A percentile compares a stretch with the other conserved stretches of the same genome.
Conservation (phyloP, 2,888 invertebrate species). For the Biston stratarius region DNA sequence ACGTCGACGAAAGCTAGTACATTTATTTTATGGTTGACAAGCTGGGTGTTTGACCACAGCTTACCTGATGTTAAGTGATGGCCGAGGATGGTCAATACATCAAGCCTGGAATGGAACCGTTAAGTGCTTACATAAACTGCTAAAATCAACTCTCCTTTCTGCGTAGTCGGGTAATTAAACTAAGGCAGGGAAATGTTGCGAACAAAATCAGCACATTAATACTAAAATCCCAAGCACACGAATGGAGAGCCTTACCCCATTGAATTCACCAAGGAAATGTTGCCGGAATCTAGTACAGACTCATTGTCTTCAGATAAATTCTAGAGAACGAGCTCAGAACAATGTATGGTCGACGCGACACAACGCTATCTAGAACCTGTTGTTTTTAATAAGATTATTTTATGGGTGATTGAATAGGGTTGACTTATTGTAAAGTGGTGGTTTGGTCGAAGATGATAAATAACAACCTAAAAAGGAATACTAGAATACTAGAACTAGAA, state of each 20-base stretch:
- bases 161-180: background rate
- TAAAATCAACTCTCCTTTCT: too few relatives aligned
- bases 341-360: background rate
- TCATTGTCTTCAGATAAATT: conserved; percentile 29
- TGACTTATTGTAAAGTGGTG: too few relatives aligned
- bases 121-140: background rate
- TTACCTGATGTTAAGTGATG: too few relatives aligned
- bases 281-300: conserved; percentile 27
- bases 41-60: too few relatives aligned
- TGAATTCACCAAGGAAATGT: conserved; percentile 27
- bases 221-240: conserved; percentile 15
- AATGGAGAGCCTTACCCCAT: conserved; percentile 21
- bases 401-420: background rate
- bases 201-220: background rate
- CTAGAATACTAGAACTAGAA: too few relatives aligned
- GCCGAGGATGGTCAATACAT: too few relatives aligned
- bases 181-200: background rate
- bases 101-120: too few relatives aligned
- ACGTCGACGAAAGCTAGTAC: too few relatives aligned
- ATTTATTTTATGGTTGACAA: too few relatives aligned
- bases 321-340: conserved; percentile 4
- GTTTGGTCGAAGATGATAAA: too few relatives aligned
- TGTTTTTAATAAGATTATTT: background rate
- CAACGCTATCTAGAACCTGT: background rate
- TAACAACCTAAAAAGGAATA: too few relatives aligned